Evolutionary conservation across 2,797 vertebrate species (phyloP), one percentile per base, ranked within the genome.

Genomic region (Anguilla anguilla): DNA sequence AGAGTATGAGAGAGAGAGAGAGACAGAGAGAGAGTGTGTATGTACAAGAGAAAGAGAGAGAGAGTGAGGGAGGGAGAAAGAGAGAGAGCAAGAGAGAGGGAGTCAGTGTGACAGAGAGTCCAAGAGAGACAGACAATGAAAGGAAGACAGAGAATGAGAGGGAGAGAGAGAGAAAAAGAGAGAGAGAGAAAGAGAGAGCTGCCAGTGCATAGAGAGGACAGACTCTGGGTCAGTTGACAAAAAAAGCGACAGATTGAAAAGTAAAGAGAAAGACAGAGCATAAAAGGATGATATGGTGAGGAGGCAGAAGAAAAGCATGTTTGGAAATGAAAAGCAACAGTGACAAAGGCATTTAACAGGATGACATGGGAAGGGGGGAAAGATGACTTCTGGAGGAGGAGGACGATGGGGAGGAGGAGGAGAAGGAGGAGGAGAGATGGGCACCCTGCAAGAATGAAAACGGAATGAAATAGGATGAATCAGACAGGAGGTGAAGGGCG

Each of bases 1-100:
- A 87, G 74, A 83, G n/a, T n/a, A n/a, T n/a, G 39, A 85, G n/a
- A 86, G 57, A 57, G 86, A 88, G 28, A 51, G 53, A 59, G 74
- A 25, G 6, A 77, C 1, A 61, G 31, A 28, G 31, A 61, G 10
- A 0, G 25, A 17, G 55, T 35, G 35, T 35, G 35, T 35, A 35
- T 35, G 35, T 35, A 35, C 35, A 35, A 81, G 69, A 19, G 51
- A 81, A 1, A 83, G 46, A 25, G 10, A 87, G 51, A 64, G 28
- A 15, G 35, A 79, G 25, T 28, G 28, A 81, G 57, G 1, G 35
- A 55, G 15, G 15, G 9, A 22, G 85, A 86, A 43, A 74, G 72
- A 22, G 2, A 19, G 10, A 39, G 49, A 31, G n/a, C 22, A n/a
- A 46, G 1, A 11, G 69, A 31, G 39, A 19, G 46, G 13, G 6